Evolutionary conservation across 2,888 invertebrate genomes (phyloP).

Genomic region (Clanis bilineata): DNA sequence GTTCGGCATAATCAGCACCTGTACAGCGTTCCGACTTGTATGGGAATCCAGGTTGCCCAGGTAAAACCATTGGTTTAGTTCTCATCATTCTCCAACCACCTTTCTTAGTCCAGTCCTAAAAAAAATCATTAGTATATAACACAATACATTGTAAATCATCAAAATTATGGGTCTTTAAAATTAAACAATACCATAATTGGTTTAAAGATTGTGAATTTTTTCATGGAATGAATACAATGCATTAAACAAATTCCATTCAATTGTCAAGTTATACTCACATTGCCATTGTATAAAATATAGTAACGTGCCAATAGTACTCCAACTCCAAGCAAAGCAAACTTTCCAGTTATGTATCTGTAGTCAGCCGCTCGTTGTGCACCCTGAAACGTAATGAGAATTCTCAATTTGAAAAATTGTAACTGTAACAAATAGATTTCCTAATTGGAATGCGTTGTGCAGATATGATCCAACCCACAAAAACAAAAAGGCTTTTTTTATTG

Average conservation of each 20-base stretch:
- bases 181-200: too few species aligned
- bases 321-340: constrained; percentile 75
- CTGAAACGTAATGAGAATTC: too few species aligned
- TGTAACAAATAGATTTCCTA: too few species aligned
- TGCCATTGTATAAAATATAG: constrained; percentile 91
- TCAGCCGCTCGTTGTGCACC: constrained; percentile 81
- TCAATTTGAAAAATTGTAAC: too few species aligned
- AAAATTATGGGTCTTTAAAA: too few species aligned
- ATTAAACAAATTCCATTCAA: too few species aligned
- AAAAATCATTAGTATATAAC: too few species aligned
- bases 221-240: too few species aligned
- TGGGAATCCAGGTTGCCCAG: constrained; percentile 88
- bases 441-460: too few species aligned
- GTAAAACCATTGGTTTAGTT: constrained; percentile 81
- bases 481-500: too few species aligned
- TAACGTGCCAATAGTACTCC: constrained; percentile 84
- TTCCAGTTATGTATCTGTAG: constrained; percentile 85
- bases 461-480: too few species aligned
- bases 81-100: constrained; percentile 86
- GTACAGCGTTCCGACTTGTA: constrained; percentile 78
- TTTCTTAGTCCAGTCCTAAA: constrained; percentile 89
- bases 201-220: background rate
- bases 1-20: constrained; percentile 86
- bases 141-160: too few species aligned
- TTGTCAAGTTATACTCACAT: constrained; percentile 84